Conservation (phyloP, 2,113 vertebrate genomes). For the human region DNA sequence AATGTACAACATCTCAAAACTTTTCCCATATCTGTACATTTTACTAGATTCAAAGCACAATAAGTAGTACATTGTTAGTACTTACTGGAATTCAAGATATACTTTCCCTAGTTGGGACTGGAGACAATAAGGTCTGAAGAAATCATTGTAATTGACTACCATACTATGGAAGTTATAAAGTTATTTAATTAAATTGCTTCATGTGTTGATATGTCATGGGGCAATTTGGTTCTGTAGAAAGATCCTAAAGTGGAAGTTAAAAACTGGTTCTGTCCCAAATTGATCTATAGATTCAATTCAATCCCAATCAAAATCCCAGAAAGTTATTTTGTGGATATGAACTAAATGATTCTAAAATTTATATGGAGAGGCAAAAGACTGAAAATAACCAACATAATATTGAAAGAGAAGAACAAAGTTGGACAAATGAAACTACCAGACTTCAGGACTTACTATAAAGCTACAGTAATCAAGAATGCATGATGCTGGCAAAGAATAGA, state of each 20-base stretch:
- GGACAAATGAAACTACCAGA: background rate
- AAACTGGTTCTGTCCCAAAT: background rate
- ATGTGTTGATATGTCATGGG: constrained; percentile 20
- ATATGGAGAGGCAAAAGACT: background rate
- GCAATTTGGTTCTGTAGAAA: background rate
- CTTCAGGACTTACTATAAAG: background rate
- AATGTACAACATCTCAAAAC: constrained; percentile 62
- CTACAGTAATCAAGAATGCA: background rate
- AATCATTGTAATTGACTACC: background rate
- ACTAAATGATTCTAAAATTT: background rate
- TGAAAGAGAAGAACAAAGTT: background rate
- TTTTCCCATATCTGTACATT: constrained; percentile 65
- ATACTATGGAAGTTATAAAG: background rate
- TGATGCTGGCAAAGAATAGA: background rate
- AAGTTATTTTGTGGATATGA: background rate
- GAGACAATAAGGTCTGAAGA: background rate
- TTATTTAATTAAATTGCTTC: constrained; percentile 44
- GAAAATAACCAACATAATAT: background rate
- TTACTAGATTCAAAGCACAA: constrained; percentile 61
- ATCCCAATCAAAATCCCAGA: background rate
- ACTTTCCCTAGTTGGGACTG: background rate
- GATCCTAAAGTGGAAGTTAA: background rate
- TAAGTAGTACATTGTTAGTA: constrained; percentile 23
- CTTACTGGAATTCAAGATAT: constrained; percentile 29
- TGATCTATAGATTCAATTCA: background rate